Evolutionary conservation across 2,888 invertebrate genomes (phyloP).

Genomic region (Plemyria rubiginata): DNA sequence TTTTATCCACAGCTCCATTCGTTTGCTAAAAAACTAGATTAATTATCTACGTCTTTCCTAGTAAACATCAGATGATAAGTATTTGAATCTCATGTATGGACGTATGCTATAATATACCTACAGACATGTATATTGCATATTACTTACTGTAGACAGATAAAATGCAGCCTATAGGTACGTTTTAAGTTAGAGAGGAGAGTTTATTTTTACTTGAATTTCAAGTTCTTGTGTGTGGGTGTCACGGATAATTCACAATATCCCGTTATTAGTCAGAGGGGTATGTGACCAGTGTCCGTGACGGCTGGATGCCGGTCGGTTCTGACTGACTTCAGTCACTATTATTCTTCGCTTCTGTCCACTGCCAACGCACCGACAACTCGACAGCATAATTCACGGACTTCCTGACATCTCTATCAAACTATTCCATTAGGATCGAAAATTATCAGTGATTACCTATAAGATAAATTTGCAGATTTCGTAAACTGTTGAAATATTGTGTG

Average conservation of each 20-base stretch:
- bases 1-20: not conserved
- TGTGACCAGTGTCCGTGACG: constrained; percentile 67
- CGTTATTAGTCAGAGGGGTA: constrained; percentile 71
- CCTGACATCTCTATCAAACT: constrained; percentile 18
- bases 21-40: not conserved
- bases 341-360: constrained; percentile 21
- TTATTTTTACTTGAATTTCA: constrained; percentile 30
- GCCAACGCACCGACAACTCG: constrained; percentile 4
- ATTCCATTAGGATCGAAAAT: not conserved
- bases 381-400: constrained; percentile 25
- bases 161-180: not conserved
- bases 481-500: not conserved
- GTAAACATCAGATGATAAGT: not conserved
- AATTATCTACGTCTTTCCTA: too few relatives aligned
- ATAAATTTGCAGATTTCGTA: not conserved
- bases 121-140: too few relatives aligned
- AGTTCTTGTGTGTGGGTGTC: constrained; percentile 61
- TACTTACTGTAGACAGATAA: not conserved
- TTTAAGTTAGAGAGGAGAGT: constrained; percentile 9
- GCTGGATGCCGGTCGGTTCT: constrained; percentile 50
- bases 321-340: constrained; percentile 50
- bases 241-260: constrained; percentile 79
- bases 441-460: constrained; percentile 6
- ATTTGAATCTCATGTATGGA: not conserved
- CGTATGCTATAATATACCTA: too few relatives aligned